Evolutionary conservation across 2,797 vertebrate genomes (phyloP).

Genomic region (Bufotes viridis): DNA sequence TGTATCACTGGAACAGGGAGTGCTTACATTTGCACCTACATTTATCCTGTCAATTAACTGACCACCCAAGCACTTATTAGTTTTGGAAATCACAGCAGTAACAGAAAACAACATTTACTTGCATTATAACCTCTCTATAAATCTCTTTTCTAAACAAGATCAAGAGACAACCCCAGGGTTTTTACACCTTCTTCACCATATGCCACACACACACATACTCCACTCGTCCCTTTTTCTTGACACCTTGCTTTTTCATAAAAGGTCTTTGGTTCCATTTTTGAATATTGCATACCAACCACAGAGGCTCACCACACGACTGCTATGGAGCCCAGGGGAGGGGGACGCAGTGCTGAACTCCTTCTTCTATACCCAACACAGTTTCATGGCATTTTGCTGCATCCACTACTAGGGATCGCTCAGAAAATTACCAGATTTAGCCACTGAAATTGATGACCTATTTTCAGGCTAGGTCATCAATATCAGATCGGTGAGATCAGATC

Average conservation of each 20-base stretch:
- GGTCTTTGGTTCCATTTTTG: background rate
- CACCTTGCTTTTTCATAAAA: background rate
- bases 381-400: background rate
- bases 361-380: background rate
- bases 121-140: background rate
- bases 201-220: slow-evolving; percentile 1
- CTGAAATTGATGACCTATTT: too few relatives aligned
- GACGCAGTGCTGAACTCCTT: too few relatives aligned
- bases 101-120: slow-evolving; percentile 7
- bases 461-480: too few relatives aligned
- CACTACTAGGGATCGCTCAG: too few relatives aligned
- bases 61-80: background rate
- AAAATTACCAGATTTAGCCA: too few relatives aligned
- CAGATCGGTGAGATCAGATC: too few relatives aligned
- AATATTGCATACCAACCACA: background rate
- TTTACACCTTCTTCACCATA: slow-evolving; percentile 15
- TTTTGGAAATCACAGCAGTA: slow-evolving; percentile 17
- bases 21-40: background rate
- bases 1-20: too few relatives aligned
- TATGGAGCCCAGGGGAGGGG: too few relatives aligned
- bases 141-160: background rate
- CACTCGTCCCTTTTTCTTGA: background rate
- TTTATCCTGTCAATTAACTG: background rate
- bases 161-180: background rate
- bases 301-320: too few relatives aligned